phyloP scores from a whole-genome alignment of 2,888 invertebrate genomes.

The Amblyjoppa proteus region DNA sequence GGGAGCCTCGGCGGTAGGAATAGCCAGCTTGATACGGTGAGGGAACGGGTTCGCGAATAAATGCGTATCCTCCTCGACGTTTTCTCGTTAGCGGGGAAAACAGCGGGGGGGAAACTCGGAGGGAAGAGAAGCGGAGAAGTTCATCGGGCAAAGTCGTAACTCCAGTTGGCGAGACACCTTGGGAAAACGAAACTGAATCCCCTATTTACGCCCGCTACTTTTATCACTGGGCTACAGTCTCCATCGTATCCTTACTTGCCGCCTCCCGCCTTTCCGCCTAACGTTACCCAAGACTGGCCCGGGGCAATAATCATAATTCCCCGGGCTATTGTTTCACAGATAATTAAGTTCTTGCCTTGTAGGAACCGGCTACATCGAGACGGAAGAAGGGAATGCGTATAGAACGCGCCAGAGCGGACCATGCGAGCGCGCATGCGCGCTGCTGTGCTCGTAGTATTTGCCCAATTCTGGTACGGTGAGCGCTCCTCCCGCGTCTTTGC shows the following conservation, averaged over 20 bases:
- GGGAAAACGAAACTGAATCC: conserved; percentile 78
- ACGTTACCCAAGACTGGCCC: conserved; percentile 72
- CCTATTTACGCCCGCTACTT: conserved; percentile 80
- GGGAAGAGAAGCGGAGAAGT: conserved; percentile 69
- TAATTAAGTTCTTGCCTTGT: conserved; percentile 81
- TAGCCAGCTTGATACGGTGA: conserved; percentile 20
- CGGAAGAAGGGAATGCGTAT: conserved; percentile 23
- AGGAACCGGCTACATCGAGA: conserved; percentile 57
- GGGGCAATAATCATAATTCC: conserved; percentile 81
- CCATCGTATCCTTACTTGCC: conserved; percentile 44
- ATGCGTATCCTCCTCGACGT: conserved; percentile 58
- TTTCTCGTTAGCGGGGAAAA: conserved; percentile 56
- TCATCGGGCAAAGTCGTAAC: conserved; percentile 75
- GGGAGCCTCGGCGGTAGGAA: conserved; percentile 2
- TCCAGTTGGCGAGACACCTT: conserved; percentile 76
- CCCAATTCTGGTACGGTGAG: conserved; percentile 48
- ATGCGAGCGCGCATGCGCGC: conserved; percentile 1
- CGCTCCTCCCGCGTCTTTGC: conserved; percentile 73
- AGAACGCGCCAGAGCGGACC: conserved; percentile 60
- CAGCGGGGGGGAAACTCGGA: conserved; percentile 11
- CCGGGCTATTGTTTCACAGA: conserved; percentile 81
- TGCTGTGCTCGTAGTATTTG: conserved; percentile 49
- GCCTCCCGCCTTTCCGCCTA: conserved; percentile 57
- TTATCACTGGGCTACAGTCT: conserved; percentile 76
- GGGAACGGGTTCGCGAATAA: conserved; percentile 45